Evolutionary conservation across 2,797 vertebrate genomes (phyloP), one percentile per base, ranked within the genome.

Genomic region (Gastrophryne carolinensis): DNA sequence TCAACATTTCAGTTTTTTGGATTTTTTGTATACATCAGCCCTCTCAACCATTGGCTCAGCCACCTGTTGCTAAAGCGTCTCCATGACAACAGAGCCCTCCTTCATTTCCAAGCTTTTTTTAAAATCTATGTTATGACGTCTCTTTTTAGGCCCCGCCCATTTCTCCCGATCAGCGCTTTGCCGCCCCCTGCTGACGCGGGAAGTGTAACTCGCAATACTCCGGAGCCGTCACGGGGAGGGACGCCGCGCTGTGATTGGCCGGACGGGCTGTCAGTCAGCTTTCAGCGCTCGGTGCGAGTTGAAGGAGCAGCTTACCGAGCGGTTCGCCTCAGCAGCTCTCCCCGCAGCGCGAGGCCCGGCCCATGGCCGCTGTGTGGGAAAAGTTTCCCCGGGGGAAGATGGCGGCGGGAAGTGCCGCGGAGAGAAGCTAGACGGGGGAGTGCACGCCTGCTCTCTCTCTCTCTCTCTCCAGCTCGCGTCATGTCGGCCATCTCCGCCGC

Each of bases 401-500:
- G 74, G 24, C 47, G 27, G 49, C 11, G 49, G 11, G 5, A 50
- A 58, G 63, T 35, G 30, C 35, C 39, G 27, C 66, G 10, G 47
- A 60, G 39, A 60, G 63, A 1, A 23, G 54, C 23, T 68, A 57
- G 24, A 37, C n/a, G 68, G 27, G 24, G 23, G 39, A 10, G 29
- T 13, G 7, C 27, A 3, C 4, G 15, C 19, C 44, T 53, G 10
- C 44, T n/a, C 7, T 47, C 17, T 47, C 17, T 2, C 21, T 37
- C 47, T 29, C 44, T n/a, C 7, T 47, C 17, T 47, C 17, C 6
- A 17, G 35, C 47, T 29, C 17, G 1, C 26, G 39, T 88, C 84
- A 97, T 98, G 93, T 94, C 94, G 89, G 91, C 94, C 87, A 94
- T 98, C 88, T 95, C 96, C 27, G 96, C 96, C 79, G 88, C 95